A percentile compares a stretch with the other conserved stretches of the same genome.
These are phyloP conservation scores for Tapirus indicus DNA, from an alignment of 2,797 vertebrate genomes.

Conservation along the genomic window DNA sequence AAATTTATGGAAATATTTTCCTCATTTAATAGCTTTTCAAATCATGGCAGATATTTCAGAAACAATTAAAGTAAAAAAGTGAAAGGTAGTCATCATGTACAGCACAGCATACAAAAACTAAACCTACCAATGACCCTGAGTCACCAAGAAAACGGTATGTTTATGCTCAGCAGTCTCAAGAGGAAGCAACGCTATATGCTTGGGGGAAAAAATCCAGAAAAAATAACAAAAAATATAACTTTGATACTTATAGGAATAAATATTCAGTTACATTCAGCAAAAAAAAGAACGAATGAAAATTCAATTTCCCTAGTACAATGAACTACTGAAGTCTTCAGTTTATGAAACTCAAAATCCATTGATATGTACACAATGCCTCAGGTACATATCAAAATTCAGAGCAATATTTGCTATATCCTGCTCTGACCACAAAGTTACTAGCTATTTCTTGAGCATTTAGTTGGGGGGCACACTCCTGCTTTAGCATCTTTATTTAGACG, in stretches of 20 bases:
- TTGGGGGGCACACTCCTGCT: not conserved
- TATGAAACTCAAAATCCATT: conserved; percentile 9
- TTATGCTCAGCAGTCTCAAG: not conserved
- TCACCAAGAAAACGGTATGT: not conserved
- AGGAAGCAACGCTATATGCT: not conserved
- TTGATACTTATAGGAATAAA: not conserved
- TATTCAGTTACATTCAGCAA: not conserved
- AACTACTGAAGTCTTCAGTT: not conserved
- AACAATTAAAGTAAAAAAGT: not conserved
- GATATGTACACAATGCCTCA: not conserved
- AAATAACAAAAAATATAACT: not conserved
- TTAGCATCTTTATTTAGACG: not conserved
- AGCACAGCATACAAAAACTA: not conserved
- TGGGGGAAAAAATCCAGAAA: not conserved
- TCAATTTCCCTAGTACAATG: not conserved
- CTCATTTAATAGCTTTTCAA: not conserved
- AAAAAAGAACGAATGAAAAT: not conserved
- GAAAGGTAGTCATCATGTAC: not conserved
- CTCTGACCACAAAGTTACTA: not conserved
- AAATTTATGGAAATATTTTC: not conserved
- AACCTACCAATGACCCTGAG: not conserved
- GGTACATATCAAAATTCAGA: not conserved
- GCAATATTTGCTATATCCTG: not conserved
- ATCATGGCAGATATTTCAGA: not conserved
- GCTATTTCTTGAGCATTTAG: not conserved